Evolutionary conservation across 2,113 vertebrate species (phyloP).

Genomic region (Lagenorhynchus albirostris): DNA sequence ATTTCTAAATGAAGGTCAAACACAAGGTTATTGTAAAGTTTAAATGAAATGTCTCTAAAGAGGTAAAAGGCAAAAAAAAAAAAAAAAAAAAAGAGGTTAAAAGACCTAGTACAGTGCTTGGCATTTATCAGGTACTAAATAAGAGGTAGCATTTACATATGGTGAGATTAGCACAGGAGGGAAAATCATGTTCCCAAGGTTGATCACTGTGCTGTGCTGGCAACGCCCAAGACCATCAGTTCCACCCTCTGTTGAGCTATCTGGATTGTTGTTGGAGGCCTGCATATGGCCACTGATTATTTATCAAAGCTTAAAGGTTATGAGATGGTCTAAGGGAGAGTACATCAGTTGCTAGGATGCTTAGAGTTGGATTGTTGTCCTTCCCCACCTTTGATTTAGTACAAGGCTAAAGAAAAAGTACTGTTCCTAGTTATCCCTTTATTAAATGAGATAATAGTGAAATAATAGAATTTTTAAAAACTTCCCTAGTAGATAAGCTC

Average conservation of each 20-base stretch:
- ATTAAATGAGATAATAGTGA: neutral
- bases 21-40: neutral
- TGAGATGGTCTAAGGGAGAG: neutral
- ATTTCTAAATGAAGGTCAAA: slow-evolving; percentile 26
- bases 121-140: slow-evolving; percentile 5
- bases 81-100: neutral
- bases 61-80: neutral
- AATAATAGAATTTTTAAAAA: neutral
- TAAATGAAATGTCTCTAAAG: slow-evolving; percentile 27
- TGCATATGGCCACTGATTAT: neutral
- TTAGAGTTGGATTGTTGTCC: neutral
- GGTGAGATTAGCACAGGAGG: neutral
- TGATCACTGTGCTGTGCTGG: neutral
- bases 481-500: neutral
- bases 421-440: neutral
- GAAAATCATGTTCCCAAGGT: neutral
- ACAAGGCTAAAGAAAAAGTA: neutral
- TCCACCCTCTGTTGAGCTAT: neutral
- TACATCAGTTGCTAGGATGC: neutral
- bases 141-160: neutral
- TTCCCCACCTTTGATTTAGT: neutral
- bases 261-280: neutral
- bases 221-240: neutral
- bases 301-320: neutral
- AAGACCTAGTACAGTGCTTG: neutral